Evolutionary conservation across 2,113 vertebrate genomes (phyloP).

Genomic region (Podilymbus podiceps): DNA sequence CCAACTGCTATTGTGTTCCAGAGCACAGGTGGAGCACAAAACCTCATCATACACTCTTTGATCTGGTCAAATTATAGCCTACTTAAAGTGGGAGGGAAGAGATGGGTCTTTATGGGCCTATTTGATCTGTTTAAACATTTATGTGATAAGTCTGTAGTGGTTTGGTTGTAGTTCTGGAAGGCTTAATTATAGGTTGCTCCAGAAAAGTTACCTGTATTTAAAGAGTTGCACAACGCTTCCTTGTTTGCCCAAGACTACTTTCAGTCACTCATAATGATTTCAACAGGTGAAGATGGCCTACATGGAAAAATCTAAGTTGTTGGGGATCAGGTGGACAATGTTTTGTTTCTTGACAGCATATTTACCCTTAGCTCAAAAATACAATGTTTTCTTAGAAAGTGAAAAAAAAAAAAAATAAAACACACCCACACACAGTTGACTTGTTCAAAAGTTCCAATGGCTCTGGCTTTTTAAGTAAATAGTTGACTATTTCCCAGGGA

Average conservation of each 20-base stretch:
- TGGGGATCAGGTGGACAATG: background rate
- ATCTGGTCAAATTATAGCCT: slow-evolving; percentile 51
- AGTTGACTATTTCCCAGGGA: background rate
- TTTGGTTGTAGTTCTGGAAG: background rate
- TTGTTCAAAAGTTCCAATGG: background rate
- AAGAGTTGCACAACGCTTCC: background rate
- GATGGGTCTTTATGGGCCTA: background rate
- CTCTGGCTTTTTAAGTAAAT: background rate
- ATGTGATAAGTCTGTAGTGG: slow-evolving; percentile 21
- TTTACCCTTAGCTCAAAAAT: background rate
- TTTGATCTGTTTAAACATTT: slow-evolving; percentile 26
- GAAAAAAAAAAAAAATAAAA: background rate
- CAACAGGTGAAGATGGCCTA: background rate
- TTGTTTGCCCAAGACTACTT: background rate
- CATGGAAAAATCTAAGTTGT: background rate
- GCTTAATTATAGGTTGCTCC: slow-evolving; percentile 21
- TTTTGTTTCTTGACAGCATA: background rate
- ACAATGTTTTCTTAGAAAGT: background rate
- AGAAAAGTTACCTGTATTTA: background rate
- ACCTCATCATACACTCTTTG: background rate
- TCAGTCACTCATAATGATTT: background rate
- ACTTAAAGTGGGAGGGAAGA: background rate
- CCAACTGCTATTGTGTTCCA: background rate
- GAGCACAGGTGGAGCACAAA: background rate
- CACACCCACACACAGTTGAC: background rate